Percentiles rank a stretch among this genome's conserved stretches.
Evolutionary conservation across 2,113 vertebrate species (phyloP).

Genomic region (Glaucomys volans): DNA sequence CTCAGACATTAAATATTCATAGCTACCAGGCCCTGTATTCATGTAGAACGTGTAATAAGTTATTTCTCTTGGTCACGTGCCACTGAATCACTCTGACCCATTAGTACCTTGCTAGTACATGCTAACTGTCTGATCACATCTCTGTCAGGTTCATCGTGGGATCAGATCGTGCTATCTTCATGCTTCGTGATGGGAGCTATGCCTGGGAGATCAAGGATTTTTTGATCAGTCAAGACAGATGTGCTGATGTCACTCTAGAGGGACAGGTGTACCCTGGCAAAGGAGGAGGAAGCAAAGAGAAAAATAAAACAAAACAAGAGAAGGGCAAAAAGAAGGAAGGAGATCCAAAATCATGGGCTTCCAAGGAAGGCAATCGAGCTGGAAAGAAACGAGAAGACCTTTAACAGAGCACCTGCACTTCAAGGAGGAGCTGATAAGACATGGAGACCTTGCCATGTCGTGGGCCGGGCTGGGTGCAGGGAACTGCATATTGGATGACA

Average conservation of each 20-base stretch:
- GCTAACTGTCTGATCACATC: background rate
- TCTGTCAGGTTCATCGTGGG: constrained; percentile 96
- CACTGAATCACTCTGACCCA: fast-evolving
- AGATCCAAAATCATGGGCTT: constrained; percentile 68
- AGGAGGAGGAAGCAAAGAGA: constrained; percentile 85
- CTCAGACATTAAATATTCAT: background rate
- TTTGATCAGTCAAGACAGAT: constrained; percentile 93
- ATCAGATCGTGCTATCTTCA: constrained; percentile 97
- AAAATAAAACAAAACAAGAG: constrained; percentile 87
- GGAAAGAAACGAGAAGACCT: constrained; percentile 90
- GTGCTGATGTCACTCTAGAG: constrained; percentile 96
- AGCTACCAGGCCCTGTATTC: background rate
- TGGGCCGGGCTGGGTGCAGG: background rate
- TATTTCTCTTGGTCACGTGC: background rate
- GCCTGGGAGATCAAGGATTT: constrained; percentile 99
- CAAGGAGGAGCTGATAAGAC: background rate
- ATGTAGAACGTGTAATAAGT: background rate
- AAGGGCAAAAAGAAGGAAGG: constrained; percentile 90
- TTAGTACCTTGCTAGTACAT: background rate
- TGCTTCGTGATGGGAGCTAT: constrained; percentile 95
- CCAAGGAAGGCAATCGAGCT: constrained; percentile 88
- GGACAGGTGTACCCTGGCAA: constrained; percentile 97
- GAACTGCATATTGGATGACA: background rate
- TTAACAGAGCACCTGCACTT: constrained; percentile 76
- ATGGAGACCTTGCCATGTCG: background rate